Conservation (phyloP, 2,113 vertebrate species). For the Thermophis baileyi region DNA sequence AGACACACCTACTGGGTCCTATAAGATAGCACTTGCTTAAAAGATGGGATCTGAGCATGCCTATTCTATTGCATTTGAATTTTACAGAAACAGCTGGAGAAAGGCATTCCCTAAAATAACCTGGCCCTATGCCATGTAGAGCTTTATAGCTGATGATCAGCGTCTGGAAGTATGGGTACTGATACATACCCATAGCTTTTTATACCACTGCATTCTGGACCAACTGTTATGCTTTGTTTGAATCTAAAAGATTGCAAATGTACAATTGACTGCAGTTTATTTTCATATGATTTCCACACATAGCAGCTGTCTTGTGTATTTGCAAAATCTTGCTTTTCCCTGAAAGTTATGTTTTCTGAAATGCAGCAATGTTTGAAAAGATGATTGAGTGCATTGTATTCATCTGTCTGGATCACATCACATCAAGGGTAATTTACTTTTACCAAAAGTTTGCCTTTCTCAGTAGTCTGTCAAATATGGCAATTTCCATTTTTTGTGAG, state of each 20-base stretch:
- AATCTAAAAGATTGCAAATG: neutral
- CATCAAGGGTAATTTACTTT: neutral
- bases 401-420: neutral
- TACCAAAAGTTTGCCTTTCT: neutral
- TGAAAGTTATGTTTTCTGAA: neutral
- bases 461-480: neutral
- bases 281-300: neutral
- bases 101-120: neutral
- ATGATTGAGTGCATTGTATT: neutral
- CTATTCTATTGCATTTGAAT: neutral
- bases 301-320: neutral
- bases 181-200: neutral
- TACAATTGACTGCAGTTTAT: neutral
- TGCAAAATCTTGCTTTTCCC: neutral
- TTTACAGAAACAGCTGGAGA: neutral
- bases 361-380: neutral
- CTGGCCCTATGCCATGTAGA: neutral
- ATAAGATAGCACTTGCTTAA: neutral
- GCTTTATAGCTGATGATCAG: neutral
- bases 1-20: neutral
- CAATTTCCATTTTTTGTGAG: neutral
- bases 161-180: neutral
- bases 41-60: neutral
- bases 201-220: neutral
- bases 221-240: neutral